Base-by-base conservation (phyloP, 2,113 vertebrate genomes). In the Mormyrus iriodes region DNA sequence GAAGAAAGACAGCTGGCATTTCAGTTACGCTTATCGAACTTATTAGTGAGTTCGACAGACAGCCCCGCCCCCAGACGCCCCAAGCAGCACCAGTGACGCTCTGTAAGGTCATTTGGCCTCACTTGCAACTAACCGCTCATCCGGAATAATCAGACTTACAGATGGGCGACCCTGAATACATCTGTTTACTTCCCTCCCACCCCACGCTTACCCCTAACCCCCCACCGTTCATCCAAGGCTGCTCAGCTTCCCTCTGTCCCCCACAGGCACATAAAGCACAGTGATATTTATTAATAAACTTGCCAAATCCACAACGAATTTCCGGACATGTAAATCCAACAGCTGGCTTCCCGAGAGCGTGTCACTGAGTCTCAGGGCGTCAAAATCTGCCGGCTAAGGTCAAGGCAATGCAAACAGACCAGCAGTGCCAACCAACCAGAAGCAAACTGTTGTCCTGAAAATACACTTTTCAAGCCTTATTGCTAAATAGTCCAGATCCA, bases 211-310 rank as follows among this genome's bases (percentile, higher is more conserved):
- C 65, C 90, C 89, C 85, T 17, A 13, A 91, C 27, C 79, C 88
- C 69, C 52, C 88, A 82, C 65, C 19, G 9, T 31, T 31, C 48
- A 86, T 88, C 89, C 82, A 88, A 91, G 88, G 79, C 91, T 13
- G 51, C 88, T 65, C n/a, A 83, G 52, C 85, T 53, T 85, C 85
- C 86, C 87, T 89, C 27, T 1, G 89, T 90, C 91, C 90, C 91
- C 65, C 85, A 90, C 91, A 91, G 91, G 85, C 88, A 58, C 53
- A 82, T 1, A 87, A 86, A 88, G 6, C 84, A 88, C 84, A 90
- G 89, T 88, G 31, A 21, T 92, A 93, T 92, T 94, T 94, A 92
- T 91, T 93, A 94, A 95, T 92, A 91, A 93, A 92, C 92, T 92
- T 89, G 88, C 87, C 88, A 88, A 93, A 91, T 89, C 84, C 61